Evolutionary conservation across 2,113 vertebrate species (phyloP).

Genomic region (Thunnus thynnus): DNA sequence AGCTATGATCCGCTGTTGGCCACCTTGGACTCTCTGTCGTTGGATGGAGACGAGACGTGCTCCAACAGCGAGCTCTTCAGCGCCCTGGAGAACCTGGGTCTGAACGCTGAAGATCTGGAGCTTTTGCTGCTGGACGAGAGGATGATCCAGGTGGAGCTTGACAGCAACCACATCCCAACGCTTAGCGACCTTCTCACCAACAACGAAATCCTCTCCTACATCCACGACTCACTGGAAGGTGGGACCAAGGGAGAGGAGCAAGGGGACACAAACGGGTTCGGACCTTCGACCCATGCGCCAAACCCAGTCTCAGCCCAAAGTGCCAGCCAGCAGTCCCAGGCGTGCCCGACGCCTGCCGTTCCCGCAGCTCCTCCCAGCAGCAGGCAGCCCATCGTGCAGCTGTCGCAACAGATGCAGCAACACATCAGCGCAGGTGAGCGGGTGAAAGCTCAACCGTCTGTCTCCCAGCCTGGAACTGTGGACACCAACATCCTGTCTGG

Average conservation of each 20-base stretch:
- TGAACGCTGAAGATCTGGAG: conserved; percentile 86
- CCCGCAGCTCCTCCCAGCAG: conserved; percentile 22
- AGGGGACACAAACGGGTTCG: conserved; percentile 1
- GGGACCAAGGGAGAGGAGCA: neutral
- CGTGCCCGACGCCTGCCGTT: neutral
- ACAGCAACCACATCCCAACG: conserved; percentile 48
- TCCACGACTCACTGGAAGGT: conserved; percentile 71
- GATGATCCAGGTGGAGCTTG: conserved; percentile 85
- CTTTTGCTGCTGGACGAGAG: conserved; percentile 87
- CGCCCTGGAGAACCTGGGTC: conserved; percentile 83
- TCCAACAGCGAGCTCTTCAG: conserved; percentile 84
- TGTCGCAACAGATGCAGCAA: conserved; percentile 76
- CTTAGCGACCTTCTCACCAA: conserved; percentile 78
- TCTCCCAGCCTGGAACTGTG: neutral
- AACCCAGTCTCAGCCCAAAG: conserved; percentile 16
- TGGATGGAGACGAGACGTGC: conserved; percentile 78
- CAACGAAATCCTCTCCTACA: conserved; percentile 80
- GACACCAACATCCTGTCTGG: neutral
- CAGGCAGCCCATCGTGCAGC: conserved; percentile 48
- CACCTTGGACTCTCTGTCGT: conserved; percentile 82
- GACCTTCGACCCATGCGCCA: neutral
- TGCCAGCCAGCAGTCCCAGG: neutral
- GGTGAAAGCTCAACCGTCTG: neutral
- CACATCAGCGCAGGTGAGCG: conserved; percentile 45
- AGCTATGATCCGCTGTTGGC: conserved; percentile 80